phyloP scores from a whole-genome alignment of 2,113 vertebrate genomes.

The Ariopsis seemanni region DNA sequence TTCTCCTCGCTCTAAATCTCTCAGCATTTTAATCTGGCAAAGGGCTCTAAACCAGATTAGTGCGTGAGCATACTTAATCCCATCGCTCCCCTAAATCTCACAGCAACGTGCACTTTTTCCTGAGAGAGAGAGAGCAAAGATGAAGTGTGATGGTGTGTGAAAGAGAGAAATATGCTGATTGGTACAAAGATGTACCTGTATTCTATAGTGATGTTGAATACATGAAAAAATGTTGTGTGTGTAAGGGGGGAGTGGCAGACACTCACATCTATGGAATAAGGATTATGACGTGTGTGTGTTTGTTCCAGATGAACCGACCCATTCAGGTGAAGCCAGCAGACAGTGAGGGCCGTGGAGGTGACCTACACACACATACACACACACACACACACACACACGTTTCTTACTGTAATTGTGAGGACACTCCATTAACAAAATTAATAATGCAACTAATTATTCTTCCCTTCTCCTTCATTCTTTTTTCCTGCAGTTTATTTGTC shows the following conservation, averaged over 20 bases:
- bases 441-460: not conserved
- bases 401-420: not conserved
- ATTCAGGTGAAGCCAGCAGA: slow-evolving; percentile 84
- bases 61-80: slow-evolving; percentile 74
- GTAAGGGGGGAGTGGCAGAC: no score
- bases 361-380: slow-evolving; percentile 45
- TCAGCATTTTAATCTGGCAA: slow-evolving; percentile 63
- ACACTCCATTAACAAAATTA: not conserved
- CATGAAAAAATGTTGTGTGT: not conserved
- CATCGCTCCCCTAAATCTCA: slow-evolving; percentile 70
- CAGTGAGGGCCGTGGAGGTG: slow-evolving; percentile 84
- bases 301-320: slow-evolving; percentile 79
- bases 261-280: slow-evolving; percentile 29
- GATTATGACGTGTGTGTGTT: slow-evolving; percentile 59
- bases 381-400: not conserved
- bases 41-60: slow-evolving; percentile 78
- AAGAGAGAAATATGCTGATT: slow-evolving; percentile 25
- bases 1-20: slow-evolving; percentile 55
- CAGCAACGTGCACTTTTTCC: slow-evolving; percentile 67
- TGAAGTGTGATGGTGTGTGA: slow-evolving; percentile 31
- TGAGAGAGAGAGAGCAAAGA: slow-evolving; percentile 23
- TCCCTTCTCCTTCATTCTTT: not conserved
- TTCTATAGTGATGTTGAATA: not conserved
- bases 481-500: not conserved
- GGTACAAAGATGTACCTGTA: not conserved